Conservation (phyloP, 2,888 invertebrate genomes). For the Cryptocephalus moraei region DNA sequence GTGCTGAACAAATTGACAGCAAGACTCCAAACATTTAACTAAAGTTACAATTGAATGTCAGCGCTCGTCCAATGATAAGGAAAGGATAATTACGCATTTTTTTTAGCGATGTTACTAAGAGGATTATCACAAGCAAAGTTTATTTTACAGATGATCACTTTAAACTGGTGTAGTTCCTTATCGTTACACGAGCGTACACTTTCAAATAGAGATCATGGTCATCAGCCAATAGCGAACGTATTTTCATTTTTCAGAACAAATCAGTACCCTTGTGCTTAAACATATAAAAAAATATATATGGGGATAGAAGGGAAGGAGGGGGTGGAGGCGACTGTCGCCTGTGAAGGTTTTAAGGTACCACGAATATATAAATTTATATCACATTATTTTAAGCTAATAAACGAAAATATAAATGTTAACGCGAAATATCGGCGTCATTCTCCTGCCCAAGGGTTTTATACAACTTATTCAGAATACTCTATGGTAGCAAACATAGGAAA, state of each 20-base stretch:
- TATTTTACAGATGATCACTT: neutral
- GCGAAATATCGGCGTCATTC: constrained; percentile 8
- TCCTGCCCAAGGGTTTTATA: constrained; percentile 1
- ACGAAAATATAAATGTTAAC: neutral
- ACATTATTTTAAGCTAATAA: constrained; percentile 27
- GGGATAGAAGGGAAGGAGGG: neutral
- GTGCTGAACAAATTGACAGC: no score
- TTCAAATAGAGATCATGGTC: constrained; percentile 23
- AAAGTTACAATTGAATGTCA: no score
- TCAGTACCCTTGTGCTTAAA: constrained; percentile 32
- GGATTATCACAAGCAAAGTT: neutral
- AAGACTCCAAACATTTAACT: no score
- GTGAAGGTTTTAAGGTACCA: constrained; percentile 23
- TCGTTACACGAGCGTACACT: no score
- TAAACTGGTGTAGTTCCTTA: no score
- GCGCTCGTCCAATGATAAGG: no score
- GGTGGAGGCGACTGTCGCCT: constrained; percentile 15
- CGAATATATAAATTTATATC: constrained; percentile 30
- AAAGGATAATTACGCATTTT: neutral
- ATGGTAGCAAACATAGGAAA: neutral
- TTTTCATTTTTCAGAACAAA: constrained; percentile 23
- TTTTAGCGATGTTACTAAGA: constrained; percentile 1
- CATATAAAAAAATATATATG: constrained; percentile 17
- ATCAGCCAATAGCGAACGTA: constrained; percentile 28
- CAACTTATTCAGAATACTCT: neutral